Conservation (phyloP, 1,140 invertebrate species). For the Solen grandis region DNA sequence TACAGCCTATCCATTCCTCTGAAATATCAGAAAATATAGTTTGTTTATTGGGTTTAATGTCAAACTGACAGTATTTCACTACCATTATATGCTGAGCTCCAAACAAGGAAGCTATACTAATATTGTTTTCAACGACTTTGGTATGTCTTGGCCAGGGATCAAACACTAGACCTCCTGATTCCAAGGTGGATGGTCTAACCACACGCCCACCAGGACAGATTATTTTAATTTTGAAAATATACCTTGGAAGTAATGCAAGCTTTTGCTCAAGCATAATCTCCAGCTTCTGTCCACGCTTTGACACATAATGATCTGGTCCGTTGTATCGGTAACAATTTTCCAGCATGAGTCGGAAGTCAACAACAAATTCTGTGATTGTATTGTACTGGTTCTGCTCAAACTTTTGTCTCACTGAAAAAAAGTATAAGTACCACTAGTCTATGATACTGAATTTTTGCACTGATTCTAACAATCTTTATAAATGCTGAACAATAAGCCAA, state of each 20-base stretch:
- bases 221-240: no score
- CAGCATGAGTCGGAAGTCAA: slow-evolving; percentile 82
- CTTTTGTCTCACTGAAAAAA: slow-evolving; percentile 81
- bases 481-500: not conserved
- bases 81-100: no score
- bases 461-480: not conserved
- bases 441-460: not conserved
- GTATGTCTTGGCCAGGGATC: no score
- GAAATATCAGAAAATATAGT: no score
- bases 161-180: no score
- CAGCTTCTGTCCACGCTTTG: slow-evolving; percentile 81
- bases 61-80: no score
- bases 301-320: slow-evolving; percentile 81
- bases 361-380: slow-evolving; percentile 81
- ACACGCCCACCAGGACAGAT: no score
- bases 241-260: slow-evolving; percentile 81
- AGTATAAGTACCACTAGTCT: slow-evolving; percentile 26
- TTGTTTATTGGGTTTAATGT: no score
- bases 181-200: no score
- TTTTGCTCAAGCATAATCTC: slow-evolving; percentile 83
- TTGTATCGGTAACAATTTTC: slow-evolving; percentile 83
- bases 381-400: slow-evolving; percentile 80
- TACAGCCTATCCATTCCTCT: no score
- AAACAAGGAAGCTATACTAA: no score
- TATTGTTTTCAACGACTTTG: no score